These are phyloP conservation scores for Exocentrus adspersus DNA, from an alignment of 2,888 invertebrate species.

Conservation along the genomic window DNA sequence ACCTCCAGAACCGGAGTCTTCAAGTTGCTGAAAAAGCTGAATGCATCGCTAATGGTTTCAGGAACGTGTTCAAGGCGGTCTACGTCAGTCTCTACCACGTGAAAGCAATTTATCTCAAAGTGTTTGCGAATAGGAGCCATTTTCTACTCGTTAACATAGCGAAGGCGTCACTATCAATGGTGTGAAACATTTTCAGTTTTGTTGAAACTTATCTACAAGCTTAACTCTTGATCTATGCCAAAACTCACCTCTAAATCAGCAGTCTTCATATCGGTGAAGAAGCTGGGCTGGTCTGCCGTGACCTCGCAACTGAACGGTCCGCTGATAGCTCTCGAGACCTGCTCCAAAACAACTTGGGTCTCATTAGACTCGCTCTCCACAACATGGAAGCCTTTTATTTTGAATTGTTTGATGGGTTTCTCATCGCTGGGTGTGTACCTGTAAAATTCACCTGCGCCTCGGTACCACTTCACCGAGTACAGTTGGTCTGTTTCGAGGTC, in stretches of 20 bases:
- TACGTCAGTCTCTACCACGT: not conserved
- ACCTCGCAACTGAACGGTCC: conserved; percentile 61
- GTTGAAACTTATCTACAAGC: too few species aligned
- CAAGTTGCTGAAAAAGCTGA: not conserved
- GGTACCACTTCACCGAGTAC: conserved; percentile 78
- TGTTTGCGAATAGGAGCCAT: not conserved
- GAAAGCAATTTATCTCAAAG: not conserved
- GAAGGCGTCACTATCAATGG: not conserved
- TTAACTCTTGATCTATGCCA: too few species aligned
- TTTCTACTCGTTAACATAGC: not conserved
- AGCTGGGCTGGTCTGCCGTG: conserved; percentile 61
- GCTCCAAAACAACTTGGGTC: conserved; percentile 57
- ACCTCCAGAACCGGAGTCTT: not conserved
- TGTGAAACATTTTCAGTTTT: not conserved
- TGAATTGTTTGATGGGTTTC: conserved; percentile 73
- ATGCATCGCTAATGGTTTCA: not conserved
- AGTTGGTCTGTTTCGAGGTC: conserved; percentile 74
- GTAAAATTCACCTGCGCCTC: conserved; percentile 73
- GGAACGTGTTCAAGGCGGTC: not conserved
- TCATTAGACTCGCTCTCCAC: conserved; percentile 66
- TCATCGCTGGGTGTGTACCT: conserved; percentile 72
- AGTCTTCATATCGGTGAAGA: conserved; percentile 58
- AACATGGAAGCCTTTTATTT: conserved; percentile 70
- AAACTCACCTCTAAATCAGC: conserved; percentile 65
- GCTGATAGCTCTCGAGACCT: conserved; percentile 56